A percentile compares a stretch with the other conserved stretches of the same genome.
phyloP scores from a whole-genome alignment of 2,113 vertebrate species.

The Nothoprocta pentlandii region DNA sequence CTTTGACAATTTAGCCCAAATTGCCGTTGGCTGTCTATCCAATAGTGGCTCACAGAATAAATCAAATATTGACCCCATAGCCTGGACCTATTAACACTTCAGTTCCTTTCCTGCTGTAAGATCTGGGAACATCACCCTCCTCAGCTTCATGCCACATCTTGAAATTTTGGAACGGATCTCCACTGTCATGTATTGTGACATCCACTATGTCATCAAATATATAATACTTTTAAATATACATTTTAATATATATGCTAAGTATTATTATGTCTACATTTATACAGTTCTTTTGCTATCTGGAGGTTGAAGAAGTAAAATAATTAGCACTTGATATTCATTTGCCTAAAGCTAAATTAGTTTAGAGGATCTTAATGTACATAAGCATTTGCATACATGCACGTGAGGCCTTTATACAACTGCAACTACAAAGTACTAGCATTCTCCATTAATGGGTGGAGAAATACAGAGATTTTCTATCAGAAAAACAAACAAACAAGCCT shows the following conservation, averaged over 20 bases:
- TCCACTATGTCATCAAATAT: background rate
- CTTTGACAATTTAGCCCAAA: background rate
- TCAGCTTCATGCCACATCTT: background rate
- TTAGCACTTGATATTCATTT: background rate
- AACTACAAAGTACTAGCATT: background rate
- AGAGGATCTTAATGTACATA: background rate
- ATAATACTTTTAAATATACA: background rate
- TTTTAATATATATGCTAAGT: background rate
- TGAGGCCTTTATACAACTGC: background rate
- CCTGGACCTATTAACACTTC: background rate
- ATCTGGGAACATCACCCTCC: background rate
- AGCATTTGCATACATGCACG: background rate
- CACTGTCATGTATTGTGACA: background rate
- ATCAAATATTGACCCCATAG: background rate
- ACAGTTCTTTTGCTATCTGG: background rate
- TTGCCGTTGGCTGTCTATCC: background rate
- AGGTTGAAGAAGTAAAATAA: background rate
- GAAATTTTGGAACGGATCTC: background rate
- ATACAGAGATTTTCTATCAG: background rate
- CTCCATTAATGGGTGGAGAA: background rate
- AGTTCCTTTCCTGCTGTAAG: background rate
- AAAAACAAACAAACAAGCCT: background rate
- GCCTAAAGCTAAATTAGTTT: background rate
- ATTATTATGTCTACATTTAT: background rate
- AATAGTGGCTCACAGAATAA: background rate